phyloP scores from a whole-genome alignment of 2,113 vertebrate species.

The Falco punctatus region DNA sequence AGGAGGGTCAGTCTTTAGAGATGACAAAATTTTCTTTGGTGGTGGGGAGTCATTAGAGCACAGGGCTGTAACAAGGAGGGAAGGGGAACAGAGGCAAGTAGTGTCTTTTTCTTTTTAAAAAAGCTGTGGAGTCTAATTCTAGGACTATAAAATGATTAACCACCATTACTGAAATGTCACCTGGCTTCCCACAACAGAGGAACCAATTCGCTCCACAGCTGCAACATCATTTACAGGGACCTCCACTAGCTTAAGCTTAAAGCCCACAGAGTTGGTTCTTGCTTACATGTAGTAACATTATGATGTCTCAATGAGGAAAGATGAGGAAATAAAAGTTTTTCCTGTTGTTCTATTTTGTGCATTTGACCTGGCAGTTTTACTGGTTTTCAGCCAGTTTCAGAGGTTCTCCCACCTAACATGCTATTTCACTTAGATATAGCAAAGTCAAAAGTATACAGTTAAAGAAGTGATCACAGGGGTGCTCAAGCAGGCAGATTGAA shows the following conservation, averaged over 20 bases:
- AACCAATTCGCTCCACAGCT: not conserved
- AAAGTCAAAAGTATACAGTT: not conserved
- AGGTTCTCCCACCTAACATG: not conserved
- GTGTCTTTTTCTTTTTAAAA: not conserved
- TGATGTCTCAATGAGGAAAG: not conserved
- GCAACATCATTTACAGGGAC: not conserved
- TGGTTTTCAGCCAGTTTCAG: not conserved
- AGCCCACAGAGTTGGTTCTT: not conserved
- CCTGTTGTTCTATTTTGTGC: not conserved
- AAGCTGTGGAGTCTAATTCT: not conserved
- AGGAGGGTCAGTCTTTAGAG: not conserved
- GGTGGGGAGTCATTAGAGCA: not conserved
- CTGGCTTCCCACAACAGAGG: not conserved
- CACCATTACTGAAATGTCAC: not conserved
- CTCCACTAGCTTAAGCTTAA: not conserved
- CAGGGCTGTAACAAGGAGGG: not conserved
- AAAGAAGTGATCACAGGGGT: not conserved
- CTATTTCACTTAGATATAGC: not conserved
- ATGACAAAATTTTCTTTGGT: not conserved
- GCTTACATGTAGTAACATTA: not conserved
- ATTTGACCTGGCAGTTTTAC: not conserved
- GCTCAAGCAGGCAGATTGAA: not conserved
- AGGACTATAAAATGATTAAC: not conserved
- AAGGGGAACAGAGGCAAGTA: not conserved
- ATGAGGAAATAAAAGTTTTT: not conserved